These are phyloP conservation scores for Cladopsammia gracilis DNA, from an alignment of 64 coral and sea anemone genomes.

Conservation along the genomic window DNA sequence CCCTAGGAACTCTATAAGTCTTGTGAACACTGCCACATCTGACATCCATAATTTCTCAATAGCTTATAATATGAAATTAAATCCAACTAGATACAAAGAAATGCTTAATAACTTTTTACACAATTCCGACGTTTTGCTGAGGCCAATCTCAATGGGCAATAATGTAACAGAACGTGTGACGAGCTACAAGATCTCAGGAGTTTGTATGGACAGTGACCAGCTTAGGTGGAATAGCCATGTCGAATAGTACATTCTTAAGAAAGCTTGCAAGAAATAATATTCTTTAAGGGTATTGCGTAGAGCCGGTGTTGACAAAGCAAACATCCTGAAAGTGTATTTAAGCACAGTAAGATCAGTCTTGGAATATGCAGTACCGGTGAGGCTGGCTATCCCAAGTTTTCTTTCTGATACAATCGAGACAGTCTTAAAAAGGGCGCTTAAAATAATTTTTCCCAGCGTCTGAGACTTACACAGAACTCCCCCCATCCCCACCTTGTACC, in stretches of 20 bases:
- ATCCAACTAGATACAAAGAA: conserved; percentile 62
- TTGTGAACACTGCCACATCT: neutral
- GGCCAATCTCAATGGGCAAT: conserved; percentile 45
- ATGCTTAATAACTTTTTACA: conserved; percentile 64
- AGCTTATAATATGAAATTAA: conserved; percentile 17
- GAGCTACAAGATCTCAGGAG: conserved; percentile 44
- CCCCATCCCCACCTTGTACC: too few species aligned
- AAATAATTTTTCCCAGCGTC: too few species aligned
- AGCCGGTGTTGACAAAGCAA: conserved; percentile 12
- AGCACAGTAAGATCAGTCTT: conserved; percentile 45
- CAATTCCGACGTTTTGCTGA: conserved; percentile 24
- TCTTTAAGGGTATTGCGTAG: conserved; percentile 24
- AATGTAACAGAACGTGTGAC: conserved; percentile 23
- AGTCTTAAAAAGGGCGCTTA: too few species aligned
- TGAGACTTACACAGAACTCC: too few species aligned
- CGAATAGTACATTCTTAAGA: conserved; percentile 37
- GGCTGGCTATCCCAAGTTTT: conserved; percentile 14
- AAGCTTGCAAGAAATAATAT: conserved; percentile 50
- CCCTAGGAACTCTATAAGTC: conserved; percentile 37
- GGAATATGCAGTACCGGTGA: conserved; percentile 26
- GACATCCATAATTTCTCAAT: conserved; percentile 23
- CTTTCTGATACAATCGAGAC: conserved; percentile 50
- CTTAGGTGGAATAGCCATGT: conserved; percentile 47
- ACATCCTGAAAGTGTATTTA: conserved; percentile 46
- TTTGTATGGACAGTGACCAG: conserved; percentile 27